Evolutionary conservation across 2,888 invertebrate genomes (phyloP), one percentile per base, ranked within the genome.

Genomic region (Diadromus collaris): DNA sequence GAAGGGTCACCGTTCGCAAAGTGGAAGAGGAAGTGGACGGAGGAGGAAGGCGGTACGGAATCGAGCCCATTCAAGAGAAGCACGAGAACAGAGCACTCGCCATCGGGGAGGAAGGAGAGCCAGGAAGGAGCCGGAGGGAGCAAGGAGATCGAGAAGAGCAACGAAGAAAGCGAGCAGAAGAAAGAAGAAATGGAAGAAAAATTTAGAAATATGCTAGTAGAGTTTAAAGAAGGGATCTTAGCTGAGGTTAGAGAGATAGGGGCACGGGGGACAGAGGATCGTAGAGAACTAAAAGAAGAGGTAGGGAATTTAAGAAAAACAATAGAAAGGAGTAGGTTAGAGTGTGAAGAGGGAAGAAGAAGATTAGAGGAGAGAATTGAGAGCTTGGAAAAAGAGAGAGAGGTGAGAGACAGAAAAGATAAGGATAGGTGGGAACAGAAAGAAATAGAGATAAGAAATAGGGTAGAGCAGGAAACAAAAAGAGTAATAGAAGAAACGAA

Each of bases 301-400:
- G 44, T 21, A 16, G 58, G 7, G n/a, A 58, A 29, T 3, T 13
- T 41, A 41, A 41, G 9, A 29, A 51, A 51, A 29, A 16, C 38
- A 16, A 21, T 19, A 51, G 44, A 71, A 63, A 63, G 16, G n/a
- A 19, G 34, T 16, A 27, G 48, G 2, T 7, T 21, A 34, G 38
- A 60, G 41, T 27, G 51, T 29, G 21, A 38, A 24, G 34, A 34
- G 16, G 29, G 27, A 6, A 41, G 60, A n/a, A 60, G 9, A 21
- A 58, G 16, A 29, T n/a, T 34, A 27, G 60, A 32, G 27, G 67
- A 27, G n/a, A 60, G n/a, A 60, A 32, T 24, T 4, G 60, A 21
- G 10, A 44, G 29, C 13, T 24, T 32, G 38, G 41, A 60, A 21
- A 38, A 27, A 19, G 32, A 44, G 27, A 24, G 24, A 6, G 21